Base-by-base conservation (phyloP, 2,888 invertebrate genomes). In the Drosophila kambysellisi region DNA sequence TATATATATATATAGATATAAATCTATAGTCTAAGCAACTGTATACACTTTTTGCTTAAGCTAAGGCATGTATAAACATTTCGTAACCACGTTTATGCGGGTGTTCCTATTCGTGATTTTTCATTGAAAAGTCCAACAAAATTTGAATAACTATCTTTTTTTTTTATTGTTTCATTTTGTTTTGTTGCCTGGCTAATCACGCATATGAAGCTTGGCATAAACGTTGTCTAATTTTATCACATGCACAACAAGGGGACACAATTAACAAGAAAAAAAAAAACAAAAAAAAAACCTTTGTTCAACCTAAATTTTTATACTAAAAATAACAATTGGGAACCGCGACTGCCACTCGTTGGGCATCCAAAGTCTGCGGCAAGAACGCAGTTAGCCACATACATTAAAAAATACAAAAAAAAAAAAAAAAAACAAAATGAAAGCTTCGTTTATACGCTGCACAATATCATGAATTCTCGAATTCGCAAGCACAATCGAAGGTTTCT, bases 41-140 rank as follows among this genome's bases (percentile, higher is more conserved):
- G 68, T 74, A 77, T 72, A 76, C 65, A 81, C 67, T 72, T 64
- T 81, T 73, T 81, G 79, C 79, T 79, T 78, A 80, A 78, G 76
- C 71, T 76, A 76, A 71, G 80, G 76, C 81, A 85, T 81, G 77
- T 76, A 82, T 72, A 82, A 79, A 81, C 72, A 63, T 60, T 70
- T 78, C 76, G 67, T 73, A 74, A 56, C 62, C 51, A 73, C 68
- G 76, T 70, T 71, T 82, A 79, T 79, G 82, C 82, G 62, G n/a
- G 58, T 64, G 52, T 71, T 74, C 65, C 65, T 67, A 76, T 74
- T 65, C 72, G 72, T 79, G 81, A 78, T 68, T 65, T 63, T 50
- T 33, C 35, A 17, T 53, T 66, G 35, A 58, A 12, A 48, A 58
- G 62, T 70, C 30, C 46, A 60, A 15, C n/a, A 57, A 69, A 51